Percentiles rank a stretch among this genome's conserved stretches.
phyloP scores from a whole-genome alignment of 2,797 vertebrate genomes.

The Epinephelus malabaricus region DNA sequence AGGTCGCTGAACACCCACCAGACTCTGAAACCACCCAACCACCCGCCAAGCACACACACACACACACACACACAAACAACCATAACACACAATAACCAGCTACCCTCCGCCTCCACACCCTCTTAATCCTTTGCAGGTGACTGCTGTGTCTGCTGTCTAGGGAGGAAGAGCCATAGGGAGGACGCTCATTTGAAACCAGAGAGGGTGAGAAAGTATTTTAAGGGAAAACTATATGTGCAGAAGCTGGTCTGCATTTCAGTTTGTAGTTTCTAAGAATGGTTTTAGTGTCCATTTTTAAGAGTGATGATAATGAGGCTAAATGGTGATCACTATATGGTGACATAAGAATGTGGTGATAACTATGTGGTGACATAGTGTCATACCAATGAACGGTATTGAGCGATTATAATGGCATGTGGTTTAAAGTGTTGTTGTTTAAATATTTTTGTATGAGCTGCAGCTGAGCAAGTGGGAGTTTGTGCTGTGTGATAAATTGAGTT shows the following conservation, averaged over 20 bases:
- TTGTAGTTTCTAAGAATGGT: conserved; percentile 4
- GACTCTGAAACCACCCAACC: conserved; percentile 37
- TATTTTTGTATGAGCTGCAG: background rate
- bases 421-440: background rate
- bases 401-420: background rate
- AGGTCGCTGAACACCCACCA: conserved; percentile 54
- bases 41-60: conserved; percentile 35
- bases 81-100: conserved; percentile 58
- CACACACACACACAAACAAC: conserved; percentile 57
- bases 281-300: background rate
- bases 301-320: background rate
- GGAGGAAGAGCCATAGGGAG: conserved; percentile 37
- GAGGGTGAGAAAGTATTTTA: conserved; percentile 35
- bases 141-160: conserved; percentile 50
- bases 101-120: conserved; percentile 43
- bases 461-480: background rate
- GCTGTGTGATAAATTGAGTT: conserved; percentile 5
- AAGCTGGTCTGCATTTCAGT: conserved; percentile 2
- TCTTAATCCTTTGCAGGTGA: conserved; percentile 84
- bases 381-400: background rate
- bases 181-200: conserved; percentile 29
- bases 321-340: background rate
- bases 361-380: background rate
- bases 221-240: conserved; percentile 1
- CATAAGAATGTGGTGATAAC: too few relatives aligned